Conservation (phyloP, 2,113 vertebrate genomes). For the Alaudala cheleensis region DNA sequence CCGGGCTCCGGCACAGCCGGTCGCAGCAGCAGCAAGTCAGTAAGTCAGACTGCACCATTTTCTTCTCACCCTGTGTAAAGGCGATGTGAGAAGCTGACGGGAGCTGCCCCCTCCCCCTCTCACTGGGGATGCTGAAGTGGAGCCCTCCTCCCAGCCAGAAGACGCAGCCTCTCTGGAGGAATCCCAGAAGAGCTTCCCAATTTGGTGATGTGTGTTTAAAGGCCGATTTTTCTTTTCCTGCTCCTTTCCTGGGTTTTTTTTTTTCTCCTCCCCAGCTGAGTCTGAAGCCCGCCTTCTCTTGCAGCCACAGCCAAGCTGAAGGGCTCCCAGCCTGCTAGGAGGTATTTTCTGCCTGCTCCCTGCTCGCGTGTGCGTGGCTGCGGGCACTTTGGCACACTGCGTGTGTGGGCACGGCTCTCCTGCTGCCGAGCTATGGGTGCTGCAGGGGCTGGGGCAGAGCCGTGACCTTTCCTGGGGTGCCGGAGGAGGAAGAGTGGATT, state of each 20-base stretch:
- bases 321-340: not conserved
- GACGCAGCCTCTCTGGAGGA: conserved; percentile 69
- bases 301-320: conserved; percentile 22
- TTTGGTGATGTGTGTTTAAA: conserved; percentile 58
- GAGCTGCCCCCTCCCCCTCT: conserved; percentile 48
- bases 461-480: conserved; percentile 59
- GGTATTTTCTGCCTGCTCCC: not conserved
- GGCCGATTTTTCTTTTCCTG: not conserved
- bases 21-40: conserved; percentile 59
- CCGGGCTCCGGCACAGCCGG: conserved; percentile 47
- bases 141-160: conserved; percentile 68
- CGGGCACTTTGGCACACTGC: not conserved
- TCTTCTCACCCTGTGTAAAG: conserved; percentile 70
- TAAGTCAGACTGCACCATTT: conserved; percentile 85
- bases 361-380: not conserved
- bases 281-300: conserved; percentile 40
- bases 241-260: not conserved
- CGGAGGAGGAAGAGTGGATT: conserved; percentile 57
- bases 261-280: not conserved
- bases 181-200: conserved; percentile 69
- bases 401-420: not conserved
- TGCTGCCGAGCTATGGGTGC: conserved; percentile 48
- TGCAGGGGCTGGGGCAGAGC: conserved; percentile 68
- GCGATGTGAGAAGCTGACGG: conserved; percentile 65
- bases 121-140: conserved; percentile 55